A percentile compares a stretch with the other conserved stretches of the same genome.
Conservation (phyloP, 2,888 invertebrate genomes). For the Entomobrya multifasciata region DNA sequence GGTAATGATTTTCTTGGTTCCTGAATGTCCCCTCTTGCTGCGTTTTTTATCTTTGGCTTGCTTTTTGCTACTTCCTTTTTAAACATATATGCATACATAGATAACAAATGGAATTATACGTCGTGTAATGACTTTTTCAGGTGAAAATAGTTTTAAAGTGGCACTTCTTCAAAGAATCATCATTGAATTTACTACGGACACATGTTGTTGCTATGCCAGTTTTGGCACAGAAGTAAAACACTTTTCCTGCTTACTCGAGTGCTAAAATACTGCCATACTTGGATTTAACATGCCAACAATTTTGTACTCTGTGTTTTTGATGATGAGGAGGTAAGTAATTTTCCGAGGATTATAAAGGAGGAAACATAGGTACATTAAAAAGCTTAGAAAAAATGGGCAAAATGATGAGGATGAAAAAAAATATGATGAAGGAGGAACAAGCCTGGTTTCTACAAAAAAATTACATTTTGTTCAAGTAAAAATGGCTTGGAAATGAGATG, state of each 20-base stretch:
- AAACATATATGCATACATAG: background rate
- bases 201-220: background rate
- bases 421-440: constrained; percentile 11
- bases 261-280: background rate
- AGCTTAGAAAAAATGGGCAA: background rate
- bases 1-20: background rate
- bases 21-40: constrained; percentile 1
- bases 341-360: background rate
- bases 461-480: background rate
- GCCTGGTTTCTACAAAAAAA: constrained; percentile 13
- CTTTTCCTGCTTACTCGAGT: too few relatives aligned
- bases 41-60: background rate
- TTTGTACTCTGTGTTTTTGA: background rate
- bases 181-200: too few relatives aligned
- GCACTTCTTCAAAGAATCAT: background rate
- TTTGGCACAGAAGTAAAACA: background rate
- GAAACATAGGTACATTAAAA: background rate
- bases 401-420: background rate
- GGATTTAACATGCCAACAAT: background rate
- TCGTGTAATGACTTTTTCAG: background rate
- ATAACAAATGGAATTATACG: background rate
- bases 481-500: too few relatives aligned
- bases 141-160: background rate
- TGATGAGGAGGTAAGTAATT: background rate
- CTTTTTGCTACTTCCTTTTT: background rate